A percentile compares a stretch with the other conserved stretches of the same genome.
phyloP scores from a whole-genome alignment of 2,888 invertebrate genomes.

The Yponomeuta malinellus region DNA sequence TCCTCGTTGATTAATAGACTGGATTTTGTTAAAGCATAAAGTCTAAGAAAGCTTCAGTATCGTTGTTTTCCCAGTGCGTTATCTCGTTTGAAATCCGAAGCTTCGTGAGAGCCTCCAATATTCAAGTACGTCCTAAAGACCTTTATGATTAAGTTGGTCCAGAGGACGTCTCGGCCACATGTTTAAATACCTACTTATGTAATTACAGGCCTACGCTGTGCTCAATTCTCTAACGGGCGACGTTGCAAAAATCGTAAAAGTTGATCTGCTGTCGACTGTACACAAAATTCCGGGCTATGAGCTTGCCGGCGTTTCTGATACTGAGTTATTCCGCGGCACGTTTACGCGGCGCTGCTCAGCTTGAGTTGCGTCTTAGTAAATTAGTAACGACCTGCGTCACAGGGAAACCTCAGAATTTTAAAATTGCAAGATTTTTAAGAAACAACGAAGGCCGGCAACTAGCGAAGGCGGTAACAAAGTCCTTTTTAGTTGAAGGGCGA shows the following conservation, averaged over 20 bases:
- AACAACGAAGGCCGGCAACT: neutral
- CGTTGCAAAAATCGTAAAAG: too few species aligned
- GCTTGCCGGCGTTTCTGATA: conserved; percentile 43
- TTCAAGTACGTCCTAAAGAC: neutral
- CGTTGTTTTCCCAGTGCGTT: neutral
- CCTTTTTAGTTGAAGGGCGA: neutral
- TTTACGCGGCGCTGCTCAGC: conserved; percentile 23
- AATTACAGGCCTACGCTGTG: neutral
- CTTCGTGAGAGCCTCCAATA: neutral
- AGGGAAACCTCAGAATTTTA: neutral
- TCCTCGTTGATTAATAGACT: conserved; percentile 25
- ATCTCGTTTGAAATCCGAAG: neutral
- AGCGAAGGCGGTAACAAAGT: neutral
- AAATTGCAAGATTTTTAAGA: neutral
- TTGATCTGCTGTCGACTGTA: conserved; percentile 24
- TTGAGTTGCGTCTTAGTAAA: conserved; percentile 13
- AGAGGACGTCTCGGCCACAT: neutral
- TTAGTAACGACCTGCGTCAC: conserved; percentile 1
- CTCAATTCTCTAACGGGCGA: too few species aligned
- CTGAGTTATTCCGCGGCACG: conserved; percentile 64
- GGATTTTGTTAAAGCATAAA: neutral
- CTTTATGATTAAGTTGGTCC: neutral
- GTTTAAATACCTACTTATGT: neutral
- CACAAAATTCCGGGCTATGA: conserved; percentile 54
- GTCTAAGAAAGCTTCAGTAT: neutral